Percentiles rank a stretch among this genome's conserved stretches.
These are phyloP conservation scores for Vanessa cardui DNA, from an alignment of 2,888 invertebrate species.

Conservation along the genomic window DNA sequence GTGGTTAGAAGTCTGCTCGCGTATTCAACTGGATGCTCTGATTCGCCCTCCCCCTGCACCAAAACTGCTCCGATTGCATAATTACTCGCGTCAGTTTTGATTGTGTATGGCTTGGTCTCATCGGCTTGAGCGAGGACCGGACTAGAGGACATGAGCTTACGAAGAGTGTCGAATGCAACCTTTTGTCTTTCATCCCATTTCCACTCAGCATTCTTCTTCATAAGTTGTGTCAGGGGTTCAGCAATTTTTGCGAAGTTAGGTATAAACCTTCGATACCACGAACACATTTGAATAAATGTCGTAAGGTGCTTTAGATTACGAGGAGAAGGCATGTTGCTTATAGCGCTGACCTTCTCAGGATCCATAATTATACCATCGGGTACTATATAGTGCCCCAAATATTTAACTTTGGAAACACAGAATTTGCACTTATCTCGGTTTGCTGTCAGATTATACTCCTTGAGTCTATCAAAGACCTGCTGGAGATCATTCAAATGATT, in stretches of 20 bases:
- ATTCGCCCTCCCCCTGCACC: not conserved
- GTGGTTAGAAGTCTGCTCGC: not conserved
- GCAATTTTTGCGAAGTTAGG: conserved; percentile 29
- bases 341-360: not conserved
- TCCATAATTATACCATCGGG: not conserved
- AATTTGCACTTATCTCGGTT: conserved; percentile 43
- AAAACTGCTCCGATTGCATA: conserved; percentile 4
- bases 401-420: conserved; percentile 39
- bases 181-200: not conserved
- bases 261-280: conserved; percentile 38
- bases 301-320: conserved; percentile 39
- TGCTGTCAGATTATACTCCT: conserved; percentile 36
- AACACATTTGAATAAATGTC: conserved; percentile 34
- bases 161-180: not conserved
- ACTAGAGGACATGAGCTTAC: not conserved
- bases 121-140: conserved; percentile 5
- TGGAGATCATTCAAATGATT: conserved; percentile 44
- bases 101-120: not conserved
- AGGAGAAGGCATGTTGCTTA: conserved; percentile 7
- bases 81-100: conserved; percentile 3
- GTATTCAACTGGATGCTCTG: not conserved
- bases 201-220: conserved; percentile 26
- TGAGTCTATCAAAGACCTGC: conserved; percentile 34
- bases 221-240: conserved; percentile 24
- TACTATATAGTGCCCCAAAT: conserved; percentile 42